Conservation (phyloP, 2,888 invertebrate genomes). For the Sclerodermus sp. region DNA sequence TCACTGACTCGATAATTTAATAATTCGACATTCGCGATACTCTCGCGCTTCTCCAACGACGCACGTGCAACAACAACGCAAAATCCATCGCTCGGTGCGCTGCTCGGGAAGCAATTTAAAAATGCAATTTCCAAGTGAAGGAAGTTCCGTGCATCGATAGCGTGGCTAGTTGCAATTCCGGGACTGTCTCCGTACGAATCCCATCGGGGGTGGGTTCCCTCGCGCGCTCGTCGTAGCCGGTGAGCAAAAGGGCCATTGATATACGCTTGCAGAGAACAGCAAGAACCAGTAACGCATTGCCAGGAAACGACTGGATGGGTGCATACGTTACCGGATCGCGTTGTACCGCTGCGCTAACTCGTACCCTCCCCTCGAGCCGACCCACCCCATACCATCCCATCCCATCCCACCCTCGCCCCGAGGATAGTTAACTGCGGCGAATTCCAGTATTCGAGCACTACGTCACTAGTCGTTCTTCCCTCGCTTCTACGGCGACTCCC, state of each 20-base stretch:
- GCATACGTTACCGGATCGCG: slow-evolving; percentile 41
- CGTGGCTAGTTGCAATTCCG: slow-evolving; percentile 35
- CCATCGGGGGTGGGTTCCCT: slow-evolving; percentile 11
- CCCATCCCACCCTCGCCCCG: slow-evolving; percentile 12
- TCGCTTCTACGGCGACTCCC: slow-evolving; percentile 16
- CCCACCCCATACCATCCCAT: not conserved
- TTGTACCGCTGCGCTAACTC: slow-evolving; percentile 31
- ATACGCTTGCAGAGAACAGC: slow-evolving; percentile 28
- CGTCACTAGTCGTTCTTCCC: slow-evolving; percentile 14
- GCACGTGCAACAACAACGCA: too few species aligned
- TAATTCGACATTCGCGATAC: too few species aligned
- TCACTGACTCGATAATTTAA: too few species aligned
- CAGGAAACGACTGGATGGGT: slow-evolving; percentile 40
- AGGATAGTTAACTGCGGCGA: slow-evolving; percentile 37
- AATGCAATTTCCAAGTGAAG: too few species aligned
- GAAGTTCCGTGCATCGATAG: slow-evolving; percentile 29
- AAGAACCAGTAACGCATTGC: slow-evolving; percentile 44
- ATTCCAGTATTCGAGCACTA: slow-evolving; percentile 27
- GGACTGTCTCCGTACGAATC: slow-evolving; percentile 17
- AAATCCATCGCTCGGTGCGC: too few species aligned
- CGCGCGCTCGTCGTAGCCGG: slow-evolving; percentile 16
- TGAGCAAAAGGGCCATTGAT: slow-evolving; percentile 35
- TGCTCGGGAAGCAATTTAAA: too few species aligned
- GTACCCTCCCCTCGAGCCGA: slow-evolving; percentile 1
- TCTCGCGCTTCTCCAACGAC: too few species aligned